Evolutionary conservation across 2,888 invertebrate species (phyloP), one percentile per base, ranked within the genome.

Genomic region (Lithosia quadra): DNA sequence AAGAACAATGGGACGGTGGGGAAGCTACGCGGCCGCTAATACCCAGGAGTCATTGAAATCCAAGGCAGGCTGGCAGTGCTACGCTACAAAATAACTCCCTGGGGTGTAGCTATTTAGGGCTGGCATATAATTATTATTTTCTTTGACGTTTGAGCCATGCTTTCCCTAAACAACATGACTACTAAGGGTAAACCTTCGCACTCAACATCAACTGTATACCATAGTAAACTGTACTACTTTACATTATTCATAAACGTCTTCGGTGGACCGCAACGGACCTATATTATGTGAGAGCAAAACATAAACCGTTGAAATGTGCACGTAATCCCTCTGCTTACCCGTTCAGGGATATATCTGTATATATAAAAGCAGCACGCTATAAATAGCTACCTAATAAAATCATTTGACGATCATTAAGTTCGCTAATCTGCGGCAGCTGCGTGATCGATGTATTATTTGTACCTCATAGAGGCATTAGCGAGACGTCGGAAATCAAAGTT

Each of bases 401-500:
- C n/a, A 11, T 36, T 18, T 10, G 34, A 57, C 24, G 49, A 34
- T 60, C 57, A 57, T n/a, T 60, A 8, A 8, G 2, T 43, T 58
- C n/a, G 18, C 53, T 71, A 49, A 64, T 64, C 57, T 55, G 10
- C 3, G 36, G n/a, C 49, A 63, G 66, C 64, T 67, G 59, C 60
- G n/a, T 49, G 58, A 60, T 67, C 33, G 28, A 61, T 43, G 63
- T 63, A 63, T 71, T 43, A 13, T 24, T 56, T 21, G 22, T 22
- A 24, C 21, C 34, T 0, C 3, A 13, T 21, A 36, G 21, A 13
- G 15, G 60, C 1, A 28, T 24, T 33, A 57, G 21, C 57, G 11
- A 33, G 11, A 43, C 57, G 69, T 34, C 68, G 28, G 22, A 21
- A 68, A 67, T 69, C 49, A 67, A 55, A 63, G 28, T 67, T 62